Conservation (phyloP, 2,113 vertebrate species). For the Cathartes aura region DNA sequence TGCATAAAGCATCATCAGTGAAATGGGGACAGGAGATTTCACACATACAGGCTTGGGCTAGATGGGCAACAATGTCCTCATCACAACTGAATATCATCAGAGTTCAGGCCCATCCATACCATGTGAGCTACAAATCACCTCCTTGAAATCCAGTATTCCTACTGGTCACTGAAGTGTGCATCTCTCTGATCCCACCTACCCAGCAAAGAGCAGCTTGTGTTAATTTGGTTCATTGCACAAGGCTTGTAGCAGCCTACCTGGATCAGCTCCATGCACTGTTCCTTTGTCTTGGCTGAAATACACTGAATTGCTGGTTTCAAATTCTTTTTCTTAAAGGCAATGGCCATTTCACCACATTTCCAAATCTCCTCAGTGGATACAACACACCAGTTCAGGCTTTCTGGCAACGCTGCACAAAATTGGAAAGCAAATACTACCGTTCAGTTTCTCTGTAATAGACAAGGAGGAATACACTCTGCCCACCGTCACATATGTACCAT, state of each 20-base stretch:
- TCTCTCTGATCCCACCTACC: background rate
- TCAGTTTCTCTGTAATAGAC: background rate
- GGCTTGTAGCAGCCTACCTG: slow-evolving; percentile 76
- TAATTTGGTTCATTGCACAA: background rate
- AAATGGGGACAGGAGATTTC: background rate
- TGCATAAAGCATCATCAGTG: background rate
- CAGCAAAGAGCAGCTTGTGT: background rate
- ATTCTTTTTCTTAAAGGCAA: slow-evolving; percentile 76
- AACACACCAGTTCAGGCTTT: slow-evolving; percentile 88
- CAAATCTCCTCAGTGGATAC: slow-evolving; percentile 84
- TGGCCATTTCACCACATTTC: slow-evolving; percentile 89
- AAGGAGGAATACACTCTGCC: background rate
- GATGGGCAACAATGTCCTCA: background rate
- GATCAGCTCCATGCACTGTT: slow-evolving; percentile 87
- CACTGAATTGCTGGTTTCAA: slow-evolving; percentile 86
- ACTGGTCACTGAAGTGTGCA: background rate
- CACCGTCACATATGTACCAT: background rate
- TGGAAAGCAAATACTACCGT: background rate
- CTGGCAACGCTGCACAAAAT: slow-evolving; percentile 76
- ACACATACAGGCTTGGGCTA: background rate
- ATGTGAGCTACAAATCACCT: background rate
- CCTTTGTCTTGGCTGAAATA: slow-evolving; percentile 78
- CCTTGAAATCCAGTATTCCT: background rate
- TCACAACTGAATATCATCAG: background rate
- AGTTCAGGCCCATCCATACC: background rate